Percentiles rank a stretch among this genome's conserved stretches.
These are phyloP conservation scores for Amphiura filiformis DNA, from an alignment of 35 echinoderm and acorn worm species.

Conservation along the genomic window DNA sequence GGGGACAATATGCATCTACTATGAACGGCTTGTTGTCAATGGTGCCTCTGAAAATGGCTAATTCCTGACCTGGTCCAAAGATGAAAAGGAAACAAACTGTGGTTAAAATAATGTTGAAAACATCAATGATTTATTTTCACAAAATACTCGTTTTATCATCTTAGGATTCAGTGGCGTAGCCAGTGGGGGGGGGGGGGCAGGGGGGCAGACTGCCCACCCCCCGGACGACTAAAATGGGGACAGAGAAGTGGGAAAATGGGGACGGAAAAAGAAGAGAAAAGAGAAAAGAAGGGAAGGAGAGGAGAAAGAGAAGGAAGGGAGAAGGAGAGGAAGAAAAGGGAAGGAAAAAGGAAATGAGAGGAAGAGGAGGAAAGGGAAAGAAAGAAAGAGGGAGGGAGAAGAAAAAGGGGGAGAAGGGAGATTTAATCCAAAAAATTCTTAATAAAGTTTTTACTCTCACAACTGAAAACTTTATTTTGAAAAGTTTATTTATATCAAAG, in stretches of 20 bases:
- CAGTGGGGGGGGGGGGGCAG: no score
- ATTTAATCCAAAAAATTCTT: no score
- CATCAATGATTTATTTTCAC: not conserved
- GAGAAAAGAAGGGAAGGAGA: not conserved
- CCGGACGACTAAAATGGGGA: no score
- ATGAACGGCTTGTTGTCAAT: slow-evolving; percentile 56
- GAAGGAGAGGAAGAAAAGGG: not conserved
- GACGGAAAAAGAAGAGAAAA: no score
- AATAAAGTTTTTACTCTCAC: no score
- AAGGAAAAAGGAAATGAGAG: not conserved
- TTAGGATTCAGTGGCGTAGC: no score
- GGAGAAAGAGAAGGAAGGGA: not conserved
- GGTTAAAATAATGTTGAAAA: not conserved
- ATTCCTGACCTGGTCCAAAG: slow-evolving; percentile 64
- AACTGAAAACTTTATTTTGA: no score
- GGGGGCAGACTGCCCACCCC: not conserved
- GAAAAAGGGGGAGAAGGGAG: no score
- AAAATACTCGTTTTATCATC: not conserved
- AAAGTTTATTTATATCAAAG: no score
- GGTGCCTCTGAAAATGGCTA: slow-evolving; percentile 71
- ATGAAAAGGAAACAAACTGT: not conserved
- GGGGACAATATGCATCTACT: slow-evolving; percentile 92
- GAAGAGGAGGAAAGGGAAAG: not conserved
- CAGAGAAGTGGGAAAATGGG: no score
- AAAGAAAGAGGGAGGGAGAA: not conserved